Percentiles rank a stretch among this genome's conserved stretches.
Evolutionary conservation across 2,797 vertebrate species (phyloP).

Genomic region (Bradypus variegatus): DNA sequence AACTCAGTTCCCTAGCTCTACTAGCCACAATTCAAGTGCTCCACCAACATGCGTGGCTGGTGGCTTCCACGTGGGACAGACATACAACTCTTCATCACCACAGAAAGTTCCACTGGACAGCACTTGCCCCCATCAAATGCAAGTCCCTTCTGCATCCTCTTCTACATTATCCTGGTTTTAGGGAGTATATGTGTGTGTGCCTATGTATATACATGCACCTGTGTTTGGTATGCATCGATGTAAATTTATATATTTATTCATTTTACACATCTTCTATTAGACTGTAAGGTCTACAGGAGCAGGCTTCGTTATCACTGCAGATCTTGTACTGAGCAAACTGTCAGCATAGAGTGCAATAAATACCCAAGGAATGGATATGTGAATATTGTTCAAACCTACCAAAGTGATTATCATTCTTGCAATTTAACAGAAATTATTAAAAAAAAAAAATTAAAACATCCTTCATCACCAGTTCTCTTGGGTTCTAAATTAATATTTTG

Average conservation of each 20-base stretch:
- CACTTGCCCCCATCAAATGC: fast-evolving
- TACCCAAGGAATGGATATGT: fast-evolving
- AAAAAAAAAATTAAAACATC: not conserved
- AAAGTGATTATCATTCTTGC: not conserved
- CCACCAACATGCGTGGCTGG: fast-evolving
- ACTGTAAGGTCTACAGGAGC: not conserved
- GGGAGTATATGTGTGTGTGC: not conserved
- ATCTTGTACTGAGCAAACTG: not conserved
- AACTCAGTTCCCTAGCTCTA: too few relatives aligned
- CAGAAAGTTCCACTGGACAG: fast-evolving
- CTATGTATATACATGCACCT: too few relatives aligned
- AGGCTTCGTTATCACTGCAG: fast-evolving
- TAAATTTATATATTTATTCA: too few relatives aligned
- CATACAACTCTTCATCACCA: fast-evolving
- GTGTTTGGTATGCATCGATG: fast-evolving
- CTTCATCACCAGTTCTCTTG: not conserved
- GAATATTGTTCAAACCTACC: fast-evolving
- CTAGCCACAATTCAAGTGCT: not conserved
- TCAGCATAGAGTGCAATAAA: fast-evolving
- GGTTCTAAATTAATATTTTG: not conserved
- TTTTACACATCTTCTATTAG: not conserved
- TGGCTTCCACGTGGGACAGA: not conserved
- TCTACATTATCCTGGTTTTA: fast-evolving
- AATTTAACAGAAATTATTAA: not conserved
- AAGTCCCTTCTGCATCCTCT: not conserved